Conservation (phyloP, 1,140 invertebrate genomes). For the Cherax destructor region DNA sequence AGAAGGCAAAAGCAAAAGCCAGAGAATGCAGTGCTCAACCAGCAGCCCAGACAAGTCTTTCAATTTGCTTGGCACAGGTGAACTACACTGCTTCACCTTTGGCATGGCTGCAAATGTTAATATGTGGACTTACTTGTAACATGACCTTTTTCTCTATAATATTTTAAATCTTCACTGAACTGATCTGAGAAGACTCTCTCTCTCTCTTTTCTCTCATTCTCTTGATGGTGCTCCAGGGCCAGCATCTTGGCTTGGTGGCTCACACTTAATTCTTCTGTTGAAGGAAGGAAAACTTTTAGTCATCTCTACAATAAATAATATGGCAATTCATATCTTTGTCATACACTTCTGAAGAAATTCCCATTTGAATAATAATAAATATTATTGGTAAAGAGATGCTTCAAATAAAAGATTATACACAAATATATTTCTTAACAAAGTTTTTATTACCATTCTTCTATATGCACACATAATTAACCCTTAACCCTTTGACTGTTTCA, state of each 20-base stretch:
- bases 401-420: too few relatives aligned
- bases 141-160: constrained; percentile 52
- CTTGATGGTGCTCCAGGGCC: constrained; percentile 37
- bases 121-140: constrained; percentile 45
- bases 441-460: too few relatives aligned
- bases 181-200: constrained; percentile 58
- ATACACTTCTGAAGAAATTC: too few relatives aligned
- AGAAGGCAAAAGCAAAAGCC: too few relatives aligned
- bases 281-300: neutral
- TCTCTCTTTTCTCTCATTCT: constrained; percentile 46
- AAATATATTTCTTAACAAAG: too few relatives aligned
- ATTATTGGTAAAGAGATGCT: too few relatives aligned
- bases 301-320: neutral
- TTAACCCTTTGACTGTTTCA: too few relatives aligned
- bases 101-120: neutral
- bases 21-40: too few relatives aligned
- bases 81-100: too few relatives aligned
- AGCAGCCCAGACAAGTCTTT: too few relatives aligned
- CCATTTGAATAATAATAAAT: neutral
- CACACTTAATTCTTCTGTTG: constrained; percentile 41
- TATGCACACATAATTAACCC: too few relatives aligned
- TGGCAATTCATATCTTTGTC: neutral
- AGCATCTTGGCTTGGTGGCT: constrained; percentile 51
- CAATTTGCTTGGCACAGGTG: too few relatives aligned
- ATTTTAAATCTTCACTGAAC: constrained; percentile 51